These are phyloP conservation scores for Campoplex nolae DNA, from an alignment of 2,888 invertebrate species.

Conservation along the genomic window DNA sequence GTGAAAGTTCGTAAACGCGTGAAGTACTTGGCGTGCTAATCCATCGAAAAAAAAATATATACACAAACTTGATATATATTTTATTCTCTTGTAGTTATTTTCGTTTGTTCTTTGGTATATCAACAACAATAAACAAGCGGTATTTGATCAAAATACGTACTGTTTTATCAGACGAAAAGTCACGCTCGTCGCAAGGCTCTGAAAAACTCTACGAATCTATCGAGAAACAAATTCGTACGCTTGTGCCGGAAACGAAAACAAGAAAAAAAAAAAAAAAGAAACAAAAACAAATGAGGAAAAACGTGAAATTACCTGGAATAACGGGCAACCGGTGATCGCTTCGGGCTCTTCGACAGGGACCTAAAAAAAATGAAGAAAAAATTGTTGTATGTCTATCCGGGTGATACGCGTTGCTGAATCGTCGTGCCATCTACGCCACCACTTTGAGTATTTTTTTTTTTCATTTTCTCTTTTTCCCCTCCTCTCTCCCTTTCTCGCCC, in stretches of 20 bases:
- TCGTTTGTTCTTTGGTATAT: conserved; percentile 25
- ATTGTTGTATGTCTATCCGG: conserved; percentile 76
- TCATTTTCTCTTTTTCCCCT: not conserved
- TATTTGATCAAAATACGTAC: conserved; percentile 64
- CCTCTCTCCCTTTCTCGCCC: not conserved
- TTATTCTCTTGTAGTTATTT: not conserved
- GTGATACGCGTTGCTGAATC: conserved; percentile 68
- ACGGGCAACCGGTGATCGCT: conserved; percentile 74
- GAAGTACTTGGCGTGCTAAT: conserved; percentile 59
- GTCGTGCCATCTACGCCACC: conserved; percentile 52
- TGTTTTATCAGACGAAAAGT: conserved; percentile 65
- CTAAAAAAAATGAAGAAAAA: conserved; percentile 80
- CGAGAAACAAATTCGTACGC: conserved; percentile 47
- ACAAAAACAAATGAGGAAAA: conserved; percentile 29
- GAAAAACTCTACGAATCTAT: conserved; percentile 69
- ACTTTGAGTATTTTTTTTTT: conserved; percentile 21
- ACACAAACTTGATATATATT: conserved; percentile 28
- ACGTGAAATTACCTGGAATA: conserved; percentile 79
- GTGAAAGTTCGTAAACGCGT: conserved; percentile 54
- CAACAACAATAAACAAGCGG: conserved; percentile 65
- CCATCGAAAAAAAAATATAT: conserved; percentile 35
- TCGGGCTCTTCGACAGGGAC: conserved; percentile 81
- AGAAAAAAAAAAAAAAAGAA: conserved; percentile 28
- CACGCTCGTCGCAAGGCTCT: conserved; percentile 65
- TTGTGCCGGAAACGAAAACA: conserved; percentile 41